Conservation (phyloP, 2,888 invertebrate genomes). For the Andrena haemorrhoa region DNA sequence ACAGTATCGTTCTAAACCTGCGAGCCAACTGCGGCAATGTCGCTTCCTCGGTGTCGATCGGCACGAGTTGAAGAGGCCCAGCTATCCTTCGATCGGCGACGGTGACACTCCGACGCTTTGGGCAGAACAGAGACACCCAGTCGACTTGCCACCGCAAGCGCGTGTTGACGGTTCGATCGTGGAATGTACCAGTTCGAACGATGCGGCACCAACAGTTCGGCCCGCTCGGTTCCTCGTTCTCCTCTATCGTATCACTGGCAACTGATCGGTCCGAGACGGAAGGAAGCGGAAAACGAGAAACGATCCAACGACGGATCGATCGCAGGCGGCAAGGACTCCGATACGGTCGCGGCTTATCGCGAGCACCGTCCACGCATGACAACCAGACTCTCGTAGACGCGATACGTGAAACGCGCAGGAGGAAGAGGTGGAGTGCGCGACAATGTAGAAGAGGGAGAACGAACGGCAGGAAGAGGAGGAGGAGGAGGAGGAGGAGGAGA, state of each 20-base stretch:
- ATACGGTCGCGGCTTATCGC: slow-evolving; percentile 51
- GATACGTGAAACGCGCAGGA: slow-evolving; percentile 54
- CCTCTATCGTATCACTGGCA: slow-evolving; percentile 4
- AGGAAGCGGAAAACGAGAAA: background rate
- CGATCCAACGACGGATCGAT: slow-evolving; percentile 15
- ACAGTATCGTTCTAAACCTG: background rate
- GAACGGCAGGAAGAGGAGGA: slow-evolving; percentile 27
- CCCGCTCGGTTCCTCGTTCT: background rate
- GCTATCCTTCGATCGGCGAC: background rate
- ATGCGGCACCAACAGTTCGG: background rate
- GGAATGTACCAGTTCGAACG: no score
- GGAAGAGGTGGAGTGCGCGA: slow-evolving; percentile 52
- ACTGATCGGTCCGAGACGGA: background rate
- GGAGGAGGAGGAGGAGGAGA: slow-evolving; percentile 29
- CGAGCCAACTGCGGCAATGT: background rate
- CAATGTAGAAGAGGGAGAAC: slow-evolving; percentile 40
- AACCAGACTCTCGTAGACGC: slow-evolving; percentile 47
- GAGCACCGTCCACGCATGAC: slow-evolving; percentile 64
- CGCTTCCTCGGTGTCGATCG: background rate
- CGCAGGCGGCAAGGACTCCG: slow-evolving; percentile 21
- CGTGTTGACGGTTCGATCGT: no score
- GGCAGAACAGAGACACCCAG: background rate
- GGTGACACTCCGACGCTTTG: background rate
- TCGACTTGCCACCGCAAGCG: background rate
- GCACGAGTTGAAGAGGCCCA: background rate